Evolutionary conservation across 2,888 invertebrate genomes (phyloP), one percentile per base, ranked within the genome.

Genomic region (Abscondita cerata): DNA sequence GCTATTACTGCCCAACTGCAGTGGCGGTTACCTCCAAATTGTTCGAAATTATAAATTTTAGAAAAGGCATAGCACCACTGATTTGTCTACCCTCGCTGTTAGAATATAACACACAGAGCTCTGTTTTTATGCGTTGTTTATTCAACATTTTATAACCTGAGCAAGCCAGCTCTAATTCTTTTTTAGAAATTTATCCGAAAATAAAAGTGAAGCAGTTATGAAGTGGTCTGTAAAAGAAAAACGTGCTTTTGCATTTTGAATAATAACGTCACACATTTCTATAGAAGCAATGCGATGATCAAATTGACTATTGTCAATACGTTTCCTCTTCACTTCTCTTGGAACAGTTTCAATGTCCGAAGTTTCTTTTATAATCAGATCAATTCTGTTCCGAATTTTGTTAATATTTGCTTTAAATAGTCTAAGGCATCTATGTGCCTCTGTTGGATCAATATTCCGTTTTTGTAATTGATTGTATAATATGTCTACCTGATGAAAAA

Each of bases 181-280:
- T 25, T 47, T n/a, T 8, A 47, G 13, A 38, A 52, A 52, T 18
- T 34, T 52, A 36, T 52, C 9, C n/a, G 11, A n/a, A 36, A 38
- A 36, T 18, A 52, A 11, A 16, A 36, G 52, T 38, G 36, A 38
- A 12, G 52, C 18, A 9, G 38, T 38, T 50, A 50, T 20, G 2
- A 52, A 38, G n/a, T 18, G 52, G 11, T 36, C n/a, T 15, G 52
- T 38, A 19, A 52, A 52, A 1, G 5, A 18, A 52, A 52, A 52
- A 18, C 52, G 36, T 12, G 25, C 50, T 50, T 31, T 50, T 33
- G 50, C 50, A 15, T 50, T 34, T 1, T 31, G 12, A 12, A 34
- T 19, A n/a, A 50, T 31, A 8, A 31, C n/a, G 13, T 50, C 52
- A 11, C 52, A 52, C 6, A 52, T 15, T n/a, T 52, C 52, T 31